These are phyloP conservation scores for Thalassarche chlororhynchos DNA, from an alignment of 2,113 vertebrate genomes.

Conservation along the genomic window DNA sequence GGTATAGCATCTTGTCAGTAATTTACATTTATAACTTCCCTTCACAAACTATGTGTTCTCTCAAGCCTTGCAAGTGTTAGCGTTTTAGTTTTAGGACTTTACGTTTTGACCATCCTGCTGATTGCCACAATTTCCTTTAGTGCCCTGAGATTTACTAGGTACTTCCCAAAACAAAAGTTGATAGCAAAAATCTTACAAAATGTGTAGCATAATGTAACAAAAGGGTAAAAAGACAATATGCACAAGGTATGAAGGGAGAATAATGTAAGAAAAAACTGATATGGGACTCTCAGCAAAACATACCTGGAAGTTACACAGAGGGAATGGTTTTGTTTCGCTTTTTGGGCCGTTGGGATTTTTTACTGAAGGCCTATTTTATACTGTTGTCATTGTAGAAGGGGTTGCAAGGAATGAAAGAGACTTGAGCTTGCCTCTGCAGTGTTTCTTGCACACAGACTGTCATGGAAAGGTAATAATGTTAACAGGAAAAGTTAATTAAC, in stretches of 20 bases:
- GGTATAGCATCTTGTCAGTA: not conserved
- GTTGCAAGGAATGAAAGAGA: not conserved
- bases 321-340: not conserved
- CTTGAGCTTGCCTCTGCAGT: not conserved
- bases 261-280: not conserved
- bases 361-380: not conserved
- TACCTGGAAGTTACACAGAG: not conserved
- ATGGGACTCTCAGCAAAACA: not conserved
- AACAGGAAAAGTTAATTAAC: not conserved
- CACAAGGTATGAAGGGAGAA: not conserved
- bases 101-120: not conserved
- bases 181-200: not conserved
- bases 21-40: not conserved
- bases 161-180: not conserved
- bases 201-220: not conserved
- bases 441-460: not conserved
- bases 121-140: not conserved
- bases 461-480: not conserved
- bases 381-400: not conserved
- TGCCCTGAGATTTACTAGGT: not conserved
- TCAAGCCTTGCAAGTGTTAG: not conserved
- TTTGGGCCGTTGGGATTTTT: not conserved
- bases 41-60: not conserved
- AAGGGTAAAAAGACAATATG: not conserved
- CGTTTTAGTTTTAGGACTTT: not conserved